These are phyloP conservation scores for Etia nguti DNA, from an alignment of 2,113 vertebrate species.

Conservation along the genomic window DNA sequence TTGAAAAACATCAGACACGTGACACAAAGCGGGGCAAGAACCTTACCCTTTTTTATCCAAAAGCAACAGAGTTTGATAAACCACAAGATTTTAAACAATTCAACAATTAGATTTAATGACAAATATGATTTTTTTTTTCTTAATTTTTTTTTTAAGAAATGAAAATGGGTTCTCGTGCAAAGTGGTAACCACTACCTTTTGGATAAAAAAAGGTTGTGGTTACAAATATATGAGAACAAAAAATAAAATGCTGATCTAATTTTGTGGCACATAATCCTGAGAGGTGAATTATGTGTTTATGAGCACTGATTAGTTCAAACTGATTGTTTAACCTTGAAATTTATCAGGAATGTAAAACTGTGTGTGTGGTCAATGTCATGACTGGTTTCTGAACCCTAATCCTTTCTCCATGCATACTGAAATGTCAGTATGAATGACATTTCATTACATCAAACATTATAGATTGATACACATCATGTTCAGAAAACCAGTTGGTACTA, in stretches of 20 bases:
- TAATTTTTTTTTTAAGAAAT: background rate
- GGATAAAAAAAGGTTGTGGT: background rate
- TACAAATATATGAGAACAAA: background rate
- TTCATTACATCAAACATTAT: background rate
- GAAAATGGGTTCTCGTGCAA: background rate
- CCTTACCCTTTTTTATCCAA: background rate
- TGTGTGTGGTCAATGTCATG: background rate
- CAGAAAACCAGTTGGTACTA: no score
- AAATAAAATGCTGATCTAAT: background rate
- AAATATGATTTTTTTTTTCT: background rate
- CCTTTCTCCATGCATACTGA: background rate
- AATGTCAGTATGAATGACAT: background rate
- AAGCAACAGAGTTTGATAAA: background rate
- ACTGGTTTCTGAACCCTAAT: background rate
- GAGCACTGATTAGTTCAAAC: background rate
- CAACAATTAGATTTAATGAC: background rate
- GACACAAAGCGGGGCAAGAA: background rate
- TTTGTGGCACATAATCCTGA: background rate
- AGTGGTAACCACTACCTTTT: background rate
- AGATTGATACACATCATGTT: background rate
- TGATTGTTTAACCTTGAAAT: background rate
- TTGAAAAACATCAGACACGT: background rate
- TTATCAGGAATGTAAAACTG: background rate
- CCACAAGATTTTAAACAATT: background rate
- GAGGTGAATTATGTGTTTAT: background rate